A percentile compares a stretch with the other conserved stretches of the same genome.
These are phyloP conservation scores for pig (Sus scrofa) DNA, from an alignment of 2,113 vertebrate genomes.

Conservation along the genomic window T2T-Sscrofa CM000824.6:108951501-108952000, in stretches of 20 bases:
- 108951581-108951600: not conserved
- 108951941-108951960: not conserved
- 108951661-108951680: not conserved
- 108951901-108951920: not conserved
- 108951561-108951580: not conserved
- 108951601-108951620: conserved; percentile 59
- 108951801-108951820: not conserved
- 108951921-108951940: not conserved
- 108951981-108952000: not conserved
- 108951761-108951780: not conserved
- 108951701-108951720: conserved; percentile 29
- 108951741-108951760: not conserved
- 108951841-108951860: not conserved
- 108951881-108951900: not conserved
- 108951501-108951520: conserved; percentile 7
- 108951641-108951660: not conserved
- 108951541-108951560: not conserved
- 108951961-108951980: not conserved
- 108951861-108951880: not conserved
- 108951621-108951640: conserved; percentile 39
- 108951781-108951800: not conserved
- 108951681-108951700: not conserved
- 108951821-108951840: not conserved
- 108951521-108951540: not conserved
- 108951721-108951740: conserved; percentile 5